Base-by-base conservation (phyloP, 2,113 vertebrate species). In the Passerina amoena region DNA sequence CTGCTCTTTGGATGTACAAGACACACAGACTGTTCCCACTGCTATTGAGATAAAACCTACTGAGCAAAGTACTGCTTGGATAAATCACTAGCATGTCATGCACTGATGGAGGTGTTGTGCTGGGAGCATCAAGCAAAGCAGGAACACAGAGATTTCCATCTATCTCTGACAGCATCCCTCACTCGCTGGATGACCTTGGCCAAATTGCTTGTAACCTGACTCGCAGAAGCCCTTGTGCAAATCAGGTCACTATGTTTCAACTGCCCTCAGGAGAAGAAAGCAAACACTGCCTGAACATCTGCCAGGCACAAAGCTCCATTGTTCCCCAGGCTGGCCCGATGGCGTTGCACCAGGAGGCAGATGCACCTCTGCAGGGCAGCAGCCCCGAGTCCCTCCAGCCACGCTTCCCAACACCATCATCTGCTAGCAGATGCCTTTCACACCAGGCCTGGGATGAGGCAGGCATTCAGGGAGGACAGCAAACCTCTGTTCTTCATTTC, bases 231-330 rank as follows among this genome's bases (percentile, higher is more conserved):
- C 60, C 31, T 63, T 28, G 8, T 48, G 51, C 31, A 92, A 92
- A 94, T 88, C 76, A 53, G 91, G 82, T 86, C 90, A 84, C 60
- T 38, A 20, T 28, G 68, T 44, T 87, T 84, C 75, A 91, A 21
- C 88, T 16, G 68, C 37, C 37, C 47, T 22, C 47, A 24, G 73
- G 60, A 90, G 73, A 71, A 95, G 38, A 79, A 72, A 96, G 51
- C 35, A 80, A 92, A 71, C 5, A 3, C 64, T 31, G 75, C 60
- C 68, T 12, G 1, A 81, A 92, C 90, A 94, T 87, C 95, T 94
- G 90, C 33, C 60, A 80, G 64, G 64, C 66, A 95, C 82, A 88
- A 83, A 90, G 92, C 82, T 54, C 81, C 31, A 57, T 95, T 86
- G 90, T 97, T 78, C 30, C 40, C 66, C 69, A 54, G 30, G 68